These are phyloP conservation scores for Pecten maximus DNA, from an alignment of 2,888 invertebrate genomes.

Conservation along the genomic window DNA sequence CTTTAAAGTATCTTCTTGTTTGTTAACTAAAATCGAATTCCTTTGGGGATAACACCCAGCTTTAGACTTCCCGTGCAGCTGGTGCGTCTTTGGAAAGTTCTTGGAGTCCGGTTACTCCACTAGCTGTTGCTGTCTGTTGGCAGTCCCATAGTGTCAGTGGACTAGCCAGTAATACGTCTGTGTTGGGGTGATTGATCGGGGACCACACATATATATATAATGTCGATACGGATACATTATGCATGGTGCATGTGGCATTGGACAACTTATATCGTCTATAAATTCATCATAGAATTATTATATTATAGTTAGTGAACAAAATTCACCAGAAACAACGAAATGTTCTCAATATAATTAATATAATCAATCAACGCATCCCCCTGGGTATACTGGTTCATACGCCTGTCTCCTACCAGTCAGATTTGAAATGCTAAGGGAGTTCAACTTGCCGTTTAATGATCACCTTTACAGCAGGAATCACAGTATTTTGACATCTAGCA, in stretches of 20 bases:
- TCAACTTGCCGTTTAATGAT: background rate
- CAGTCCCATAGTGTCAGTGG: background rate
- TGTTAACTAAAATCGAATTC: background rate
- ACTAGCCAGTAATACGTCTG: background rate
- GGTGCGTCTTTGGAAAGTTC: background rate
- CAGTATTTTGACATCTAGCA: background rate
- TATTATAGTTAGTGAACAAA: slow-evolving; percentile 30
- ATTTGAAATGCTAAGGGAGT: slow-evolving; percentile 15
- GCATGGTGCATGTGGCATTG: slow-evolving; percentile 32
- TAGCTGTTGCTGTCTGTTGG: background rate
- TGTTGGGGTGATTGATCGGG: background rate
- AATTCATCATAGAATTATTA: slow-evolving; percentile 30
- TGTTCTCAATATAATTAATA: slow-evolving; percentile 33
- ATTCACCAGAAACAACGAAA: slow-evolving; percentile 30
- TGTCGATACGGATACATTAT: slow-evolving; percentile 15
- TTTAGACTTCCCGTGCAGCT: background rate
- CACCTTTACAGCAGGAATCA: background rate
- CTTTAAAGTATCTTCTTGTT: background rate
- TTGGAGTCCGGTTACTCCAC: background rate
- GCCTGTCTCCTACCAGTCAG: background rate
- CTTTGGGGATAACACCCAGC: background rate
- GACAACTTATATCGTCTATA: background rate
- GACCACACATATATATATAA: background rate
- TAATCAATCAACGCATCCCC: background rate
- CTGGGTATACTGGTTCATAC: background rate